Base-by-base conservation (phyloP, 2,888 invertebrate genomes). In the Lasioglossum leucozonium region DNA sequence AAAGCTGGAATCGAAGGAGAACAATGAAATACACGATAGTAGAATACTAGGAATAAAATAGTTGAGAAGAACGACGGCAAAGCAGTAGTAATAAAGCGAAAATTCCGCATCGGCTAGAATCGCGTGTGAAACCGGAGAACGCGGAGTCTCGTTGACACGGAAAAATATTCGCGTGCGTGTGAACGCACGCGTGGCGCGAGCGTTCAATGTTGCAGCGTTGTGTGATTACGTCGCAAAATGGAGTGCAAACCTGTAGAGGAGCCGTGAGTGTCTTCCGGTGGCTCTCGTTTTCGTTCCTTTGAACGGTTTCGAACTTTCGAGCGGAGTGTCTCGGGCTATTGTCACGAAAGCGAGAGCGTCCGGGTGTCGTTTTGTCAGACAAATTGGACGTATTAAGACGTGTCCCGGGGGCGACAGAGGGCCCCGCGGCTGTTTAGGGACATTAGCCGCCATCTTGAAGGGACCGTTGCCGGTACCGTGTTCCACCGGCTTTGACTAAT, bases 91-190 rank as follows among this genome's bases (percentile, higher is more conserved):
- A 22, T 10, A 10, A 51, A 51, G 22, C 3, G 8, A n/a, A 51
- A 51, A 51, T 51, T n/a, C 51, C n/a, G 51, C 3, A n/a, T 51
- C 51, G 22, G 22, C 3, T 51, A 22, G 22, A 51, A 51, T 51
- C 51, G 22, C 51, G 51, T 51, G 51, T 51, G n/a, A 51, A 51
- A 22, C 51, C 51, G 10, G 2, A 22, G 22, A 22, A 8, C n/a
- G 22, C 8, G 51, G 8, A 22, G 89, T 89, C 91, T 92, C 89
- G 92, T 93, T 92, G 92, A 90, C 89, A 88, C 87, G 79, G 88
- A 90, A 91, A 79, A 86, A 88, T 72, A 91, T 91, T 89, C 89
- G 88, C 91, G 90, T 91, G 86, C 83, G 30, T 62, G 62, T 16
- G 51, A 44, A 79, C 16, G 79, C 77, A 72, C 75, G 22, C 47